A percentile compares a stretch with the other conserved stretches of the same genome.
Evolutionary conservation across 64 coral and sea anemone genomes (phyloP).

Genomic region (Actinia tenebrosa): DNA sequence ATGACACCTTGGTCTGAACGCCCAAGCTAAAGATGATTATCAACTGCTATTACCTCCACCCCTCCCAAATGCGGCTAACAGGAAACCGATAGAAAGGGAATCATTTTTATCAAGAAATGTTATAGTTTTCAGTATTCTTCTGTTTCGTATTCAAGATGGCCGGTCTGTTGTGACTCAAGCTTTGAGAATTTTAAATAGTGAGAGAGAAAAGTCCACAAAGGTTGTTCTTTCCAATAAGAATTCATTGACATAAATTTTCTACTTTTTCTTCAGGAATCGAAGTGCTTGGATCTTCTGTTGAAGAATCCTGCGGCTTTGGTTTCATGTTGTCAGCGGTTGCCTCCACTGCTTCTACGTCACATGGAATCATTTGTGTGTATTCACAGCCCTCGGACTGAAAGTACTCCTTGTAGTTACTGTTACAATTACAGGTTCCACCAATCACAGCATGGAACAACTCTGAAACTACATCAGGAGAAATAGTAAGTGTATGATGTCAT

Average conservation of each 20-base stretch:
- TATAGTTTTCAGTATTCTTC: too few relatives aligned
- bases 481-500: not conserved
- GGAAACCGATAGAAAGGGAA: too few relatives aligned
- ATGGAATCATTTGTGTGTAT: conserved; percentile 34
- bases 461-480: not conserved
- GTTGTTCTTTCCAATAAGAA: not conserved
- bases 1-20: too few relatives aligned
- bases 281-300: not conserved
- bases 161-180: too few relatives aligned
- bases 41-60: too few relatives aligned
- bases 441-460: conserved; percentile 18
- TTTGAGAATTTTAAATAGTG: too few relatives aligned
- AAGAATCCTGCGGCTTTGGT: not conserved
- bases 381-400: conserved; percentile 13
- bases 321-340: conserved; percentile 21
- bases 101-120: too few relatives aligned
- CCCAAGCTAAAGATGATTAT: too few relatives aligned
- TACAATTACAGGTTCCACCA: conserved; percentile 21
- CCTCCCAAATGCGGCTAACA: too few relatives aligned
- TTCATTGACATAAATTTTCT: not conserved
- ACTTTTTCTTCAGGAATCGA: not conserved
- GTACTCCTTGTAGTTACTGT: conserved; percentile 25
- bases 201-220: too few relatives aligned
- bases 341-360: conserved; percentile 27
- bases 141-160: too few relatives aligned